Evolutionary conservation across 2,113 vertebrate genomes (phyloP).

Genomic region (Chloropsis cyanopogon): DNA sequence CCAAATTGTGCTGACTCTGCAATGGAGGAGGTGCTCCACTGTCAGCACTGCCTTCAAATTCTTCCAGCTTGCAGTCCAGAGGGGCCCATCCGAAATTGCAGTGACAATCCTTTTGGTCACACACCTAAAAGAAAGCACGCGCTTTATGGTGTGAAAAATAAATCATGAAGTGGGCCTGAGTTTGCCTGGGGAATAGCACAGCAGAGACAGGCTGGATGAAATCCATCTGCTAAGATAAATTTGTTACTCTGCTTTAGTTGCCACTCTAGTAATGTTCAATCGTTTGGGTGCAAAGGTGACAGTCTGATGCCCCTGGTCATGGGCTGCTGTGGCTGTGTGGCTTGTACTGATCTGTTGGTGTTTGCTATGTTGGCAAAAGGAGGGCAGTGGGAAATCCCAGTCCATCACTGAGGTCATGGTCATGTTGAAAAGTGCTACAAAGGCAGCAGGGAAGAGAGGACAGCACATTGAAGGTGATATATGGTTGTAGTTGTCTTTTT

Average conservation of each 20-base stretch:
- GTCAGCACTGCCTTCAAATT: slow-evolving; percentile 38
- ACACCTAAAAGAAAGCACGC: neutral
- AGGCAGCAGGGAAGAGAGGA: neutral
- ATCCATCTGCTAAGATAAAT: neutral
- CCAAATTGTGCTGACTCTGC: neutral
- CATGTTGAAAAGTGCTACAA: neutral
- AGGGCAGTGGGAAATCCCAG: neutral
- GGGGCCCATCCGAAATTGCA: slow-evolving; percentile 11
- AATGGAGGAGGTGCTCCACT: neutral
- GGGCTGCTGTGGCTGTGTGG: accelerated
- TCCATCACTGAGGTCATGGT: neutral
- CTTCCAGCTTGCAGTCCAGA: neutral
- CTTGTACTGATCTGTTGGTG: neutral
- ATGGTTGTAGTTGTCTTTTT: neutral
- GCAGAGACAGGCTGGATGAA: neutral
- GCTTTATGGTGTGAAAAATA: neutral
- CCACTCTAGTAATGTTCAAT: neutral
- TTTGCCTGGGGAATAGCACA: neutral
- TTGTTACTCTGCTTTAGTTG: neutral
- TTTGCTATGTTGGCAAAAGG: accelerated
- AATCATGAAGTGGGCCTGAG: accelerated
- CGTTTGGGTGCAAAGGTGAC: neutral
- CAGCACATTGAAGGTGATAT: neutral
- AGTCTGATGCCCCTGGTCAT: neutral
- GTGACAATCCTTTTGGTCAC: slow-evolving; percentile 45